Percentiles rank a stretch among this genome's conserved stretches.
These are phyloP conservation scores for Acropora yongei DNA, from an alignment of 64 coral and sea anemone species.

Conservation along the genomic window DNA sequence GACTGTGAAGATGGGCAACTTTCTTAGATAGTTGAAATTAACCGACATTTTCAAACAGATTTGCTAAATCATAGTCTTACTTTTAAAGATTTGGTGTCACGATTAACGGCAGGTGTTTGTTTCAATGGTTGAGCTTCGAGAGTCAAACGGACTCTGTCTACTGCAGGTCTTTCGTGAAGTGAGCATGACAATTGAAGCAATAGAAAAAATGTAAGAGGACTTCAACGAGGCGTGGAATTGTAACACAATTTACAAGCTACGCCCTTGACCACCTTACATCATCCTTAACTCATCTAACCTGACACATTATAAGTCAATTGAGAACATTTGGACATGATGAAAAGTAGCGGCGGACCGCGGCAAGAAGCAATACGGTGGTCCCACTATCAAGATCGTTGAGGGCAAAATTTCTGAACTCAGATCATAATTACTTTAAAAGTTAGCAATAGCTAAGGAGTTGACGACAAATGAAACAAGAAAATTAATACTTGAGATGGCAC, in stretches of 20 bases:
- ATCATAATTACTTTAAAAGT: background rate
- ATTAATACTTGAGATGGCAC: background rate
- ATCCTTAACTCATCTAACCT: background rate
- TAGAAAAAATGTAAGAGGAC: background rate
- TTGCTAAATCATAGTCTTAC: no score
- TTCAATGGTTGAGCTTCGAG: no score
- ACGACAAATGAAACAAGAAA: background rate
- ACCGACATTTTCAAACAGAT: no score
- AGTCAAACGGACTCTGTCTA: no score
- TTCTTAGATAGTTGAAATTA: no score
- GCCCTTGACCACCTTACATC: background rate
- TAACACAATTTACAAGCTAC: background rate
- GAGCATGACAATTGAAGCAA: constrained; percentile 46
- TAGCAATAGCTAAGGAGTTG: background rate
- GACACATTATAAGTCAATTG: background rate
- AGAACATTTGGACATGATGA: background rate
- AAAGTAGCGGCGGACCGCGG: no score
- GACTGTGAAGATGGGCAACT: background rate
- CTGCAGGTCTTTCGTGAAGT: background rate
- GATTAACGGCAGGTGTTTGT: no score
- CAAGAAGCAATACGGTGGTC: no score
- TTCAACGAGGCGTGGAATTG: background rate
- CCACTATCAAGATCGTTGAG: no score
- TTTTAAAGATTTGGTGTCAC: no score
- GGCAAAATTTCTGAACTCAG: background rate